These are phyloP conservation scores for Mycalesis mineus DNA, from an alignment of 2,888 invertebrate species.

Conservation along the genomic window DNA sequence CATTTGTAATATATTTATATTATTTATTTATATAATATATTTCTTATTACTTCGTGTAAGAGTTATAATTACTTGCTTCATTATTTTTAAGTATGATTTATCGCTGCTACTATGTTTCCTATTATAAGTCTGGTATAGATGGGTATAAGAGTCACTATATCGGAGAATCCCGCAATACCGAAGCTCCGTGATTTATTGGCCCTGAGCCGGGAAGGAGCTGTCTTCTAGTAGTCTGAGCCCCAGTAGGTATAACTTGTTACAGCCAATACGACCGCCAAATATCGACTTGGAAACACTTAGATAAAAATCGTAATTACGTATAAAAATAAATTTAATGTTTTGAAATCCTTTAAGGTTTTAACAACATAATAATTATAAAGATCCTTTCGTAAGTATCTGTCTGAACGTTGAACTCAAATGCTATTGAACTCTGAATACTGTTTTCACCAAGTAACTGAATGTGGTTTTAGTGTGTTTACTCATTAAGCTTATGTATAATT, in stretches of 20 bases:
- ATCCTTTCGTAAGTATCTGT: too few species aligned
- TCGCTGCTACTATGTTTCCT: background rate
- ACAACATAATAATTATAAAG: too few species aligned
- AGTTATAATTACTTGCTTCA: too few species aligned
- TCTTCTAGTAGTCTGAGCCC: constrained; percentile 61
- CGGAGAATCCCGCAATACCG: constrained; percentile 56
- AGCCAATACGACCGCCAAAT: constrained; percentile 2
- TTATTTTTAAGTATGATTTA: background rate
- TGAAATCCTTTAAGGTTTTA: too few species aligned
- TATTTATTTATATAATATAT: too few species aligned
- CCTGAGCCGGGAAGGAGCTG: constrained; percentile 46
- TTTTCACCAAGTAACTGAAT: too few species aligned
- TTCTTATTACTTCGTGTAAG: too few species aligned
- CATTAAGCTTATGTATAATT: too few species aligned
- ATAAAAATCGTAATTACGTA: background rate
- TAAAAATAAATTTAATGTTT: background rate
- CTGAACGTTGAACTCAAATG: too few species aligned
- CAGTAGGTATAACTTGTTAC: constrained; percentile 26
- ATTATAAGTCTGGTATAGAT: constrained; percentile 39
- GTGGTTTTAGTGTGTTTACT: too few species aligned
- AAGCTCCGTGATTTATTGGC: constrained; percentile 62
- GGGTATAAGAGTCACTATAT: constrained; percentile 62
- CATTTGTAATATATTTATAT: too few species aligned
- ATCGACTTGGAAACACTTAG: background rate
- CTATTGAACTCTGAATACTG: too few species aligned